These are phyloP conservation scores for Alcis repandata DNA, from an alignment of 2,888 invertebrate species.

Conservation along the genomic window DNA sequence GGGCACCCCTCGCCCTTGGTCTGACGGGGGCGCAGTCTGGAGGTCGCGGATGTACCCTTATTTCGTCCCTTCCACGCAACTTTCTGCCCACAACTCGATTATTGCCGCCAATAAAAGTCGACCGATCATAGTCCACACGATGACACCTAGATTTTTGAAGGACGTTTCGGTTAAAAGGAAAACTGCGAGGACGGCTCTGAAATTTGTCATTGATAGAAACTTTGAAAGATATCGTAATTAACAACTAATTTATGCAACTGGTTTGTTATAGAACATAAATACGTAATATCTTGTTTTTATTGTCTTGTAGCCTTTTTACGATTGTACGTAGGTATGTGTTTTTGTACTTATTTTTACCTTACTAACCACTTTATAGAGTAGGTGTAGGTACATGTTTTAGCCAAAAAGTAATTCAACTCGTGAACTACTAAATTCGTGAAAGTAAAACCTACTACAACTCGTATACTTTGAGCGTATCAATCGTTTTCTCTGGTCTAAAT, in stretches of 20 bases:
- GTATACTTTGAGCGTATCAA: too few species aligned
- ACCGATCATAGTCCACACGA: slow-evolving; percentile 33
- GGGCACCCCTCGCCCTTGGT: slow-evolving; percentile 76
- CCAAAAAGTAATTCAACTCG: background rate
- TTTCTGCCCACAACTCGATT: slow-evolving; percentile 45
- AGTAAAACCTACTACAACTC: too few species aligned
- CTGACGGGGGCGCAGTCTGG: slow-evolving; percentile 78
- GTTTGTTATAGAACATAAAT: background rate
- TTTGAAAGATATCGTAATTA: background rate
- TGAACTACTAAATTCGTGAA: too few species aligned
- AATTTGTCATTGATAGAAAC: slow-evolving; percentile 10
- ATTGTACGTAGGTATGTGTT: too few species aligned
- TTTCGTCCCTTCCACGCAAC: slow-evolving; percentile 62
- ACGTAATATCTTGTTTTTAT: background rate
- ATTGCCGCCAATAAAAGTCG: slow-evolving; percentile 44
- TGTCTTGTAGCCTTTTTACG: background rate
- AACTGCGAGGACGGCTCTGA: slow-evolving; percentile 1
- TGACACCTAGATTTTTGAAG: slow-evolving; percentile 34
- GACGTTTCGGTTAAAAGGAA: slow-evolving; percentile 15
- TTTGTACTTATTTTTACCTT: too few species aligned
- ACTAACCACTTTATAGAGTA: too few species aligned
- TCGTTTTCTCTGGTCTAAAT: too few species aligned
- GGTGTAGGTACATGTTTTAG: too few species aligned
- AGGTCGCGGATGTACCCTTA: slow-evolving; percentile 81
- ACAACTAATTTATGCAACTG: background rate